Evolutionary conservation across 1,140 invertebrate species (phyloP), one percentile per base, ranked within the genome.

Genomic region (Pachypsylla venusta): DNA sequence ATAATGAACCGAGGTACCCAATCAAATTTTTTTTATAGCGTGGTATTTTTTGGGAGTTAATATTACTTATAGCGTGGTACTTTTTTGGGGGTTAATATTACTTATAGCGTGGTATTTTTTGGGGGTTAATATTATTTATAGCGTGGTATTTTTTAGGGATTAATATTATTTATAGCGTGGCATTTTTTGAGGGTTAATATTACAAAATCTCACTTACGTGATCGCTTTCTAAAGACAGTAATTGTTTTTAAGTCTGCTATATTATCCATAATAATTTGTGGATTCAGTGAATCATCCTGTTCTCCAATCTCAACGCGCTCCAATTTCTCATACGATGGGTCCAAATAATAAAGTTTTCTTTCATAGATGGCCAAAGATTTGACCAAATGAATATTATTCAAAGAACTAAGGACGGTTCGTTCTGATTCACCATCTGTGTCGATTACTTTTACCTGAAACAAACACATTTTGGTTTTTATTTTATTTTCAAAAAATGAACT

Each of bases 311-410:
- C 88, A 0, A 93, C 85, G 60, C 87, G 77, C 48, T 88, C 83
- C 24, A 97, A 83, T 65, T 93, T 90, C 66, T 97, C 93, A 68
- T 90, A 93, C 0, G 79, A 74, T 1, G 89, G 83, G 72, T 98
- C 95, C 7, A 96, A 71, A 62, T 90, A 92, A 68, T 91, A 98
- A 0, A 98, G 71, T 53, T 83, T 76, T 35, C 80, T 85, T 28
- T 92, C 85, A 5, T 90, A 79, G 0, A 96, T 82, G 1, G 85
- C 87, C 5, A 98, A 73, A 5, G 90, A 84, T 68, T 84, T 84
- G 0, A 48, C 42, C 42, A 48, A 22, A 19, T 48, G 42, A 7
- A 48, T 22, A 22, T 48, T 48, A n/a, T 48, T 48, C n/a, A 48
- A 19, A 3, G 79, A 76, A 1, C 95, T 71, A 10, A 95, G 76